Base-by-base conservation (phyloP, 2,888 invertebrate genomes). In the Quadroppia sp. region DNA sequence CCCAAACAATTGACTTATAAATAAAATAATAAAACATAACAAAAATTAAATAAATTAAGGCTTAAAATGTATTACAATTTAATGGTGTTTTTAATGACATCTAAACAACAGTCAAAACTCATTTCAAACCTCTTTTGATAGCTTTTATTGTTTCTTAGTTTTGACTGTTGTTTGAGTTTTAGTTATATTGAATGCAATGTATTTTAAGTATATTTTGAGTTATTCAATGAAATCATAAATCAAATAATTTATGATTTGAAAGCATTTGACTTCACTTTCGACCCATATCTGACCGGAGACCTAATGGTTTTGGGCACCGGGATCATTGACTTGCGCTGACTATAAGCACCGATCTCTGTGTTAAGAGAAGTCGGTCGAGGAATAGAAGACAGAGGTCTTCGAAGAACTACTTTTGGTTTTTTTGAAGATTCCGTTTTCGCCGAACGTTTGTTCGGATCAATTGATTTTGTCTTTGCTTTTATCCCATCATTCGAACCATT, bases 271-370 rank as follows among this genome's bases (percentile, higher is more conserved):
- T 59, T 59, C 15, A 59, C 11, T 59, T 59, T 59, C 13, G 59
- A 4, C 28, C 15, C 7, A 17, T 28, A 59, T 28, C 15, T 28
- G 28, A 30, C 30, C 7, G 32, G 32, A 64, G 72, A 72, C 15
- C 25, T 72, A n/a, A 40, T 40, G 1, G 61, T 30, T 67, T 74
- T 75, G n/a, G 75, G 71, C 25, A 75, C 61, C 36, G 75, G 75
- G 17, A 75, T 75, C 53, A 75, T 40, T 28, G 75, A 75, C 32
- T 48, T 48, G 32, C 30, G 56, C 50, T 59, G 70, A 36, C 70
- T 42, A 30, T 32, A 15, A 11, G 17, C 20, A 6, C 45, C 23
- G n/a, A n/a, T 70, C 4, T 70, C 70, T 15, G 70, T 70, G 23
- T 70, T 70, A 0, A 48, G 30, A 30, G 70, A n/a, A 17, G 71